These are phyloP conservation scores for Apodemia zela DNA, from an alignment of 2,888 invertebrate species.

Conservation along the genomic window DNA sequence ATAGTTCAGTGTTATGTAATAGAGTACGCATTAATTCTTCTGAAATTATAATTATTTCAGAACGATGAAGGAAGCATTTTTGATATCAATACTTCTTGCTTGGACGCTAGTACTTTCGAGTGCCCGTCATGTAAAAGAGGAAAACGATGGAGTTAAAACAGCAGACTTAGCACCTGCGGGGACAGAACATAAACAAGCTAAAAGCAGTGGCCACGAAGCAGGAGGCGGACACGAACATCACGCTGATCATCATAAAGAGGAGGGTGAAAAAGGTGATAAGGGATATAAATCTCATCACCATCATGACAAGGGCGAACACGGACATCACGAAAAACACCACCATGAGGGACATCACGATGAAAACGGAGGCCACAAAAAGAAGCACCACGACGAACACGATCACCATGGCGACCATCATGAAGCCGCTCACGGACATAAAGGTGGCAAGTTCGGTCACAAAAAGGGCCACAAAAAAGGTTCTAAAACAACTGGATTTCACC, in stretches of 20 bases:
- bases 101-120: constrained; percentile 47
- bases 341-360: constrained; percentile 88
- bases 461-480: constrained; percentile 93
- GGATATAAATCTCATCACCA: constrained; percentile 88
- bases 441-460: constrained; percentile 89
- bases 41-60: constrained; percentile 35
- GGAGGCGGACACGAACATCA: constrained; percentile 87
- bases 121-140: constrained; percentile 55
- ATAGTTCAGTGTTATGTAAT: background rate
- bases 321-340: constrained; percentile 88
- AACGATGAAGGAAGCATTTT: constrained; percentile 57
- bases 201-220: constrained; percentile 78
- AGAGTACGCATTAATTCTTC: constrained; percentile 16
- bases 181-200: constrained; percentile 68
- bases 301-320: constrained; percentile 89
- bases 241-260: constrained; percentile 83
- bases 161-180: constrained; percentile 73
- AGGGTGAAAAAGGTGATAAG: constrained; percentile 89
- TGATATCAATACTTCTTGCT: constrained; percentile 47
- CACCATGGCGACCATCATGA: constrained; percentile 89
- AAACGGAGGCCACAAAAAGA: constrained; percentile 89
- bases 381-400: constrained; percentile 88
- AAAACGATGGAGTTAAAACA: constrained; percentile 29
- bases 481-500: constrained; percentile 90
- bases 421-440: constrained; percentile 88